Base-by-base conservation (phyloP, 2,797 vertebrate genomes). In the Helostoma temminkii region DNA sequence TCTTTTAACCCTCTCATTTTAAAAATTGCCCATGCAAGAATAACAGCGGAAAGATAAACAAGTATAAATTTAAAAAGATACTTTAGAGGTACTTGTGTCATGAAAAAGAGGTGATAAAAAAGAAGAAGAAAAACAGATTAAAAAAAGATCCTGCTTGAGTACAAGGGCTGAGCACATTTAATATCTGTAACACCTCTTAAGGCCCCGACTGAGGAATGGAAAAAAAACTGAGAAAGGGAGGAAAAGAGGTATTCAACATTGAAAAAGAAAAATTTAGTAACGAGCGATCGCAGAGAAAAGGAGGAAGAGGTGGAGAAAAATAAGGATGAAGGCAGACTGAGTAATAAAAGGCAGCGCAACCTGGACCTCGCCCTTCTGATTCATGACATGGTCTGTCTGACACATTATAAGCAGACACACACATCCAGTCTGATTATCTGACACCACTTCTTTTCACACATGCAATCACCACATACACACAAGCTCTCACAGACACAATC, bases 281-380 rank as follows among this genome's bases (percentile, higher is more conserved):
- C 25, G 25, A 57, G 45, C 2, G 7, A 46, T 14, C 37, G 30
- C 21, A 42, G 34, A 41, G 18, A 30, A 69, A 37, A 54, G 19
- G 22, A 55, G 34, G 43, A 68, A 49, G 15, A 58, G 36, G 55
- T 34, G 16, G 48, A 62, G 9, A 61, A 18, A 28, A 28, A 43
- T 68, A 43, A 48, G 14, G 26, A 69, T 69, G 41, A 45, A 73
- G 58, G 65, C 71, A 79, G 82, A 80, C 58, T 87, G 86, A 90
- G 86, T 90, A 88, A 89, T 66, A 42, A 63, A 72, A 91, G 78
- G 80, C 85, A 80, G 56, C 55, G 71, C 21, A 41, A 86, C 80
- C 81, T 76, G 85, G 83, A 88, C 93, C 90, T 91, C 82, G 75
- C 86, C 89, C 80, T 66, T 66, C 85, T 94, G 92, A 93, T 89